Conservation (phyloP, 1,140 invertebrate species). For the Drosophila rufa region DNA sequence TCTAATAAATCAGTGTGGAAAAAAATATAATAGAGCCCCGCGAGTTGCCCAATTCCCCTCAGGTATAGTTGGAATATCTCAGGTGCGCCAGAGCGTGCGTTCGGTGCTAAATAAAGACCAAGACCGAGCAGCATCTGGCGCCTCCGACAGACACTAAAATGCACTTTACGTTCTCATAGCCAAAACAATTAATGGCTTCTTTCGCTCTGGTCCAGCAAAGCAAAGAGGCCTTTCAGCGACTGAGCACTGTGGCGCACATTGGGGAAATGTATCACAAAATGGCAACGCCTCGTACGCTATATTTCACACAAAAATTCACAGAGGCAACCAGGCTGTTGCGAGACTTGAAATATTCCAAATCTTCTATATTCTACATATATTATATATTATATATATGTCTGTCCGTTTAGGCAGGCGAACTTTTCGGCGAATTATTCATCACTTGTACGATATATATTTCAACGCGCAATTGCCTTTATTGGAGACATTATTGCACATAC, state of each 20-base stretch:
- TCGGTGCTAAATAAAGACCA: constrained; percentile 54
- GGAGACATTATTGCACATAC: constrained; percentile 66
- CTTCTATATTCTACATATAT: constrained; percentile 41
- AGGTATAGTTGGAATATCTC: constrained; percentile 20
- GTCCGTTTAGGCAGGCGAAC: constrained; percentile 3
- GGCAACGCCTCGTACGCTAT: constrained; percentile 51
- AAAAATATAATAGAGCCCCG: background rate
- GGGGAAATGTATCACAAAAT: constrained; percentile 40
- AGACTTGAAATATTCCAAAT: constrained; percentile 48
- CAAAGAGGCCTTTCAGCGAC: constrained; percentile 8
- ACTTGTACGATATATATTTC: constrained; percentile 37
- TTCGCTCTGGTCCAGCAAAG: constrained; percentile 28
- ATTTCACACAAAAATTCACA: constrained; percentile 36
- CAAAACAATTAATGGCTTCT: constrained; percentile 42
- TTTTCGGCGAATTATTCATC: constrained; percentile 55
- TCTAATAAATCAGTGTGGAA: constrained; percentile 14
- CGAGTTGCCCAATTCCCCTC: background rate
- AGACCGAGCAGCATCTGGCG: constrained; percentile 52
- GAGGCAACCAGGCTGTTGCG: background rate
- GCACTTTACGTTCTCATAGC: constrained; percentile 50
- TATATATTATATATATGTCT: constrained; percentile 12
- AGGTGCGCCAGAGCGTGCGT: constrained; percentile 51
- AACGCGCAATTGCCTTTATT: constrained; percentile 52
- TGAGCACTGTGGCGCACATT: constrained; percentile 20
- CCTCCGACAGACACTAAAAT: constrained; percentile 13